phyloP scores from a whole-genome alignment of 2,888 invertebrate genomes.

The Parnassius apollo region DNA sequence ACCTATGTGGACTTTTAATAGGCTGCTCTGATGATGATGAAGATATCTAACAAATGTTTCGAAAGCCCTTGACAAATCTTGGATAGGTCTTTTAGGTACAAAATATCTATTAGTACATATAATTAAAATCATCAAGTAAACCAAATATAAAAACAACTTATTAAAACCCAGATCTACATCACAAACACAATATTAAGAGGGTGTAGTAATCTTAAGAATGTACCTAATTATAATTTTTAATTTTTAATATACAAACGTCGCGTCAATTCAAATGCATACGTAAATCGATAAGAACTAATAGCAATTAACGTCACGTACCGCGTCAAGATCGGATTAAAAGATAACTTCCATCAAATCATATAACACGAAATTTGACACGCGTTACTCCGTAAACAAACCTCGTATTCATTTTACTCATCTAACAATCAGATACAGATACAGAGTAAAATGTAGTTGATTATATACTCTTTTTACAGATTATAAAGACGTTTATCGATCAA shows the following conservation, averaged over 20 bases:
- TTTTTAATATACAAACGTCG: slow-evolving; percentile 12
- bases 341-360: slow-evolving; percentile 45
- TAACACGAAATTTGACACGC: slow-evolving; percentile 40
- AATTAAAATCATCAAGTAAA: no score
- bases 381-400: slow-evolving; percentile 23
- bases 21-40: no score
- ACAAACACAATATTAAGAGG: no score
- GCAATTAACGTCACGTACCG: slow-evolving; percentile 65
- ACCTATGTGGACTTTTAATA: no score
- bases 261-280: slow-evolving; percentile 30
- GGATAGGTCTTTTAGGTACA: no score
- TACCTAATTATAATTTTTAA: neutral
- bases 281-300: slow-evolving; percentile 51
- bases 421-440: slow-evolving; percentile 9
- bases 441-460: neutral
- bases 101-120: no score
- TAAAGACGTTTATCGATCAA: slow-evolving; percentile 27
- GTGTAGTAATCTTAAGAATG: no score
- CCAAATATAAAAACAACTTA: no score
- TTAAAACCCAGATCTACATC: no score
- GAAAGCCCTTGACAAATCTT: no score
- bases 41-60: no score
- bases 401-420: slow-evolving; percentile 17
- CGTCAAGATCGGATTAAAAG: slow-evolving; percentile 38
- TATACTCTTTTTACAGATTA: no score